These are phyloP conservation scores for Centropus bengalensis DNA, from an alignment of 2,113 vertebrate species.

Conservation along the genomic window DNA sequence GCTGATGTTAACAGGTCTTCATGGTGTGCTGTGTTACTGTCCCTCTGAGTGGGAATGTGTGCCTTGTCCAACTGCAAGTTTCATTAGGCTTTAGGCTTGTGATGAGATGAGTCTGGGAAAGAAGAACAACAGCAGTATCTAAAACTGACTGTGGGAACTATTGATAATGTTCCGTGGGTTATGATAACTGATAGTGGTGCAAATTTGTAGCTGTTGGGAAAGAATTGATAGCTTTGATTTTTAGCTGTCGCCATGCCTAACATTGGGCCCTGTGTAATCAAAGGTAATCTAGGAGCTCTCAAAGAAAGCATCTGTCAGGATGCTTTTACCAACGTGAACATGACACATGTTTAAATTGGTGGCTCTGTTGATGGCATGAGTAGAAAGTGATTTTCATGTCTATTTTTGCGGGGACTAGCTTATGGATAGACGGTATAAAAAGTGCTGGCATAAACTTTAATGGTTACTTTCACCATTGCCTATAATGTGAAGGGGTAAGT, in stretches of 20 bases:
- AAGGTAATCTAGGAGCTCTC: neutral
- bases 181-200: fast-evolving
- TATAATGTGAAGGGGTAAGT: neutral
- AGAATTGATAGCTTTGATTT: neutral
- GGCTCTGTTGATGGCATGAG: neutral
- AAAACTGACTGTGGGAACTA: neutral
- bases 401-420: fast-evolving
- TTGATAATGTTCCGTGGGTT: fast-evolving
- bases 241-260: neutral
- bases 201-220: neutral
- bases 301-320: neutral
- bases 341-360: neutral
- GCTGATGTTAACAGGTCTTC: neutral
- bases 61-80: fast-evolving
- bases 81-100: neutral
- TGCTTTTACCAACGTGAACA: neutral
- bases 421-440: fast-evolving
- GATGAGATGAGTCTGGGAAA: neutral
- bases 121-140: neutral
- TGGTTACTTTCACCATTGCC: neutral
- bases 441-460: no score
- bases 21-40: neutral
- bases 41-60: neutral
- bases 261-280: no score
- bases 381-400: neutral